These are phyloP conservation scores for Brachionichthys hirsutus DNA, from an alignment of 2,113 vertebrate genomes.

Conservation along the genomic window DNA sequence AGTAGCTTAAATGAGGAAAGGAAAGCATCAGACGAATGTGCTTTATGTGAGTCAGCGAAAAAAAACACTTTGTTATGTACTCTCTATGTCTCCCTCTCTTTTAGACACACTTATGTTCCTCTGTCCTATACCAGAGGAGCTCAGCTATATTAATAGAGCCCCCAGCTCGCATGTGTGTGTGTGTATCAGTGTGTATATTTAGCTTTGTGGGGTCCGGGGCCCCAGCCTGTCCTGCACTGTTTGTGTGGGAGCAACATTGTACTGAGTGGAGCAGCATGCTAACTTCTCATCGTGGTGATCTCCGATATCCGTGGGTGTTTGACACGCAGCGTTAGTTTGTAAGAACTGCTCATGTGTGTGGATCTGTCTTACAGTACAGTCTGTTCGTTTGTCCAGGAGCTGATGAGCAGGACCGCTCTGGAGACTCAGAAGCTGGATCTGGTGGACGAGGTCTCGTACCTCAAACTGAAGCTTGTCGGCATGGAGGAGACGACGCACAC, in stretches of 20 bases:
- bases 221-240: conserved; percentile 33
- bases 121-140: conserved; percentile 50
- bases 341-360: not conserved
- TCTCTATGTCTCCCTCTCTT: not conserved
- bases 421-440: conserved; percentile 96
- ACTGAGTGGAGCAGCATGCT: conserved; percentile 27
- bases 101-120: conserved; percentile 24
- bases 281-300: not conserved
- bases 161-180: conserved; percentile 33
- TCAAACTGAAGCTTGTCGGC: conserved; percentile 92
- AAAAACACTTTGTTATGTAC: conserved; percentile 6
- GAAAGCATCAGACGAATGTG: conserved; percentile 32
- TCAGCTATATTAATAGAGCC: conserved; percentile 73
- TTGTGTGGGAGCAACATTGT: conserved; percentile 59
- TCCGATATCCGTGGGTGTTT: not conserved
- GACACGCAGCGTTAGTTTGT: not conserved
- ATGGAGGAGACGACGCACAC: conserved; percentile 86
- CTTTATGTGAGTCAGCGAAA: conserved; percentile 19
- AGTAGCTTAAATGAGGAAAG: conserved; percentile 28
- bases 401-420: conserved; percentile 88
- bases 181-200: conserved; percentile 74
- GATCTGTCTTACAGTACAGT: not conserved
- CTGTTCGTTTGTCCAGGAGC: conserved; percentile 75
- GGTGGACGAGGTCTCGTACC: conserved; percentile 91
- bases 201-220: conserved; percentile 63